Evolutionary conservation across 2,113 vertebrate species (phyloP), one percentile per base, ranked within the genome.

Genomic region (Pangasianodon hypophthalmus): DNA sequence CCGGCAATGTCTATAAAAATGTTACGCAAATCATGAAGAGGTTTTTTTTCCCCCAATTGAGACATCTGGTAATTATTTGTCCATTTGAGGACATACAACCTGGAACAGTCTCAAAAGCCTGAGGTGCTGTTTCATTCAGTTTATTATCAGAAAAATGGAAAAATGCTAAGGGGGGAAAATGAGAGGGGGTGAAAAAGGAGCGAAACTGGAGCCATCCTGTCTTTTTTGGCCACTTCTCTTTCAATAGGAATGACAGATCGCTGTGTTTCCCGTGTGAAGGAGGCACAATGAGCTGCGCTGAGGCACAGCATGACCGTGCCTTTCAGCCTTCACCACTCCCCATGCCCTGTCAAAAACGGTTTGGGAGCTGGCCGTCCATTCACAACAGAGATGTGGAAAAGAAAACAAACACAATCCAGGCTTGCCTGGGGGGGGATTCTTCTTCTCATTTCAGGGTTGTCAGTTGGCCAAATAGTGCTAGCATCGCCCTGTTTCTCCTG

Each of bases 291-390:
- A 52, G 82, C 62, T 75, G 80, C 81, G 50, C 67, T 89, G 58
- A 83, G 75, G 88, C 87, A 86, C 92, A 91, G 90, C 89, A 89
- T 87, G 90, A 75, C 84, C 41, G 41, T 48, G 84, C 88, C 87
- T 90, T 84, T 87, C 62, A 81, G 69, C 85, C 84, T 48, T 87
- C 84, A 79, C 80, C 56, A n/a, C 87, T 89, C 89, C 71, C 80
- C 89, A 91, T 84, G 87, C 56, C 80, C 89, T 90, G 89, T 92
- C 90, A 91, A 80, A 92, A 86, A 87, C 52, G 80, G 58, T 89
- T 90, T 52, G 56, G 81, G 69, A 77, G 32, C 58, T 85, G 73
- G 62, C 85, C 77, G 32, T 90, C 83, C 29, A 46, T 84, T 87
- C 73, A 71, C 67, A 85, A 85, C 62, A 81, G 85, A 71, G 62